Evolutionary conservation across 2,797 vertebrate genomes (phyloP).

Genomic region (Amblyraja radiata): DNA sequence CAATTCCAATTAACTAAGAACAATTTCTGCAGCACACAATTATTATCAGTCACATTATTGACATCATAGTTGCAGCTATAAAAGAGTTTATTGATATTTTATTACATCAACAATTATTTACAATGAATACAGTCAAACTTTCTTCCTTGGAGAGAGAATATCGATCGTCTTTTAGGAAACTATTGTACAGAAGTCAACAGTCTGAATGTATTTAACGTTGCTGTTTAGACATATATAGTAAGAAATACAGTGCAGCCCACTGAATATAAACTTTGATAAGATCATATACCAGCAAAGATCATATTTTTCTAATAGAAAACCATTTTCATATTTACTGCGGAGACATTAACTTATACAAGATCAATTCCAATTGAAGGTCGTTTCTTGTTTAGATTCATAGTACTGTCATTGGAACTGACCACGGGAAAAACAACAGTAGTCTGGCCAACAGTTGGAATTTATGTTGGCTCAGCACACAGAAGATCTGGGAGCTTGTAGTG

Average conservation of each 20-base stretch:
- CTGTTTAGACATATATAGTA: constrained; percentile 31
- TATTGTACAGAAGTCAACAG: constrained; percentile 33
- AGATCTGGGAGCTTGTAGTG: constrained; percentile 10
- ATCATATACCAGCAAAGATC: constrained; percentile 30
- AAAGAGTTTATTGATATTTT: constrained; percentile 38
- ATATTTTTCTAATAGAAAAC: constrained; percentile 22
- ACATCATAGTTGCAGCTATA: constrained; percentile 28
- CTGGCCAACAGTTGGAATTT: not conserved
- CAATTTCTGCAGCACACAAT: not conserved
- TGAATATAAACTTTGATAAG: constrained; percentile 36
- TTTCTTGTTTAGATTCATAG: constrained; percentile 7
- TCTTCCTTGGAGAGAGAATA: constrained; percentile 35
- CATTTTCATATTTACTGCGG: constrained; percentile 9
- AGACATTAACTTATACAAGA: not conserved
- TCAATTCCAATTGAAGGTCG: constrained; percentile 14
- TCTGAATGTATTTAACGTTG: constrained; percentile 11
- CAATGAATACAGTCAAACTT: constrained; percentile 37
- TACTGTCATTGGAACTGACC: not conserved
- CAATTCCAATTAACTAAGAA: not conserved
- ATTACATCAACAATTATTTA: constrained; percentile 38
- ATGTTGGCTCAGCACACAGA: not conserved
- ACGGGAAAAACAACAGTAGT: not conserved
- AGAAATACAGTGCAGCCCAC: constrained; percentile 26
- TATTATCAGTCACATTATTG: constrained; percentile 15
- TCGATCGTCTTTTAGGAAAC: constrained; percentile 32